Base-by-base conservation (phyloP, 37 sponge, comb jelly and placozoan genomes). In the Ianthella basta region DNA sequence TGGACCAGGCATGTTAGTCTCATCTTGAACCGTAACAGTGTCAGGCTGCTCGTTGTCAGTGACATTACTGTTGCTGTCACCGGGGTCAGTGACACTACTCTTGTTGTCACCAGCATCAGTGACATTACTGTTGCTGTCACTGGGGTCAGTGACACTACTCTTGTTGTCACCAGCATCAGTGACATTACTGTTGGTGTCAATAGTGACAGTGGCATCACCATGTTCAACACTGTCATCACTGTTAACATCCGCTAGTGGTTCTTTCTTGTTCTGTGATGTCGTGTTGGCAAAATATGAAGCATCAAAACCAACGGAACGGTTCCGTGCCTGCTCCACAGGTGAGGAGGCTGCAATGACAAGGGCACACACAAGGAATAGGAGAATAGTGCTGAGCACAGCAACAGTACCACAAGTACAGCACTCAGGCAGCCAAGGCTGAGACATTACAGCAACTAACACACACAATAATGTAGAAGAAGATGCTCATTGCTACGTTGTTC, bases 1-100 rank as follows among this genome's bases (percentile, higher is more conserved):
- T 1, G 33, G 44, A 20, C 25, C 40, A 4, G 78, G 78, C 78
- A 75, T 75, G 25, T 75, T 75, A 20, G 78, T 75, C 21, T 75
- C 78, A 75, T 75, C 78, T 75, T 75, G 78, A 1, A 75, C 78
- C 23, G 8, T 13, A 15, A 70, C 72, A 70, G 3, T 70, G n/a
- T 4, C 32, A 70, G 32, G 4, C 5, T 15, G 4, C 32, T 34
- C 20, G 12, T 27, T 70, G 29, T 25, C 33, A 70, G 72, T 8
- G 2, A 24, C 68, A 66, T 16, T 66, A 25, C 27, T 25, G 27
- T 23, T 23, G 19, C 25, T 14, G 14, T 14, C 25, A 66, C 68
- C 12, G 32, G 19, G 21, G 36, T 19, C 12, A 12, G 19, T 15
- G 36, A 40, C 36, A 32, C 14, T 4, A 13, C 36, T 15, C 41